phyloP scores from a whole-genome alignment of 2,797 vertebrate genomes.

The Halcyon smyrnensis region DNA sequence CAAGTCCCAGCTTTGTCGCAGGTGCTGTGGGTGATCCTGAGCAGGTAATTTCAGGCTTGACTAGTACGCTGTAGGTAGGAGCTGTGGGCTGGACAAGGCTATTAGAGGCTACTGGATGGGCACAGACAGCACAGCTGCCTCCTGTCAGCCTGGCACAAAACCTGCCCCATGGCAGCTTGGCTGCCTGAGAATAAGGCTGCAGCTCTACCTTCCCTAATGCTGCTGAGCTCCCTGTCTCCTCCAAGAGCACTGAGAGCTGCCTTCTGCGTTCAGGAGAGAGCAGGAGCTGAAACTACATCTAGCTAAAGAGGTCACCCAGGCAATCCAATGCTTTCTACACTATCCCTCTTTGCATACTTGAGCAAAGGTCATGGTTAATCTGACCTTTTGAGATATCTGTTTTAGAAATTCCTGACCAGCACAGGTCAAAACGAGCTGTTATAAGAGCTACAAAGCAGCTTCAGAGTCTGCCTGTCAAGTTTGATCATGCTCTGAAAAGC shows the following conservation, averaged over 20 bases:
- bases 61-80: not conserved
- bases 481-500: constrained; percentile 27
- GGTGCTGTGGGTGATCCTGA: not conserved
- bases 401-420: not conserved
- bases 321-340: not conserved
- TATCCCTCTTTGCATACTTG: not conserved
- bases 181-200: not conserved
- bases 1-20: not conserved
- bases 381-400: constrained; percentile 23
- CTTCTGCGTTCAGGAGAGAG: not conserved
- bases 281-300: not conserved
- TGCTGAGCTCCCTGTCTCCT: not conserved
- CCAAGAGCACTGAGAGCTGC: not conserved
- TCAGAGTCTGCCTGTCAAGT: constrained; percentile 31
- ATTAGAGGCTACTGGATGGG: not conserved
- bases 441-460: constrained; percentile 3
- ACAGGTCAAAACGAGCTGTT: not conserved
- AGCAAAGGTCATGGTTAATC: not conserved
- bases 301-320: not conserved
- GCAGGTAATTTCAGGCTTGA: not conserved
- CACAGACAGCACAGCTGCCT: not conserved
- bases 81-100: not conserved
- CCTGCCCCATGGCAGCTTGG: not conserved
- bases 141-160: not conserved
- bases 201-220: not conserved